Percentiles rank a stretch among this genome's conserved stretches.
phyloP scores from a whole-genome alignment of 37 sponge, comb jelly and placozoan genomes.

The Geodia barretti region DNA sequence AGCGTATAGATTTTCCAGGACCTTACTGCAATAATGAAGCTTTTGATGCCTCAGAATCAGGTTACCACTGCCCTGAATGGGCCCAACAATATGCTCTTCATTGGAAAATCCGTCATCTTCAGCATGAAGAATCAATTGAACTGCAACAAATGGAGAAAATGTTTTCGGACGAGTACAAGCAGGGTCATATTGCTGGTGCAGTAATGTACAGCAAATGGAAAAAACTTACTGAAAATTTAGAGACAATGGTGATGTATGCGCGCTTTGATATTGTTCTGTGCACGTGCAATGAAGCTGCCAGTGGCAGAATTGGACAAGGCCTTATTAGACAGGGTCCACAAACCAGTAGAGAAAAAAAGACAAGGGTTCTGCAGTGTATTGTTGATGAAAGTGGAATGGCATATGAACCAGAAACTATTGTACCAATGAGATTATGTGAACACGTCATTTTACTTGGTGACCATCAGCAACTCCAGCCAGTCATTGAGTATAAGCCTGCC shows the following conservation, averaged over 20 bases:
- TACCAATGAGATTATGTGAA: conserved; percentile 22
- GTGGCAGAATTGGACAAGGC: neutral
- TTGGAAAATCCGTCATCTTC: neutral
- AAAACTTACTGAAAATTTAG: neutral
- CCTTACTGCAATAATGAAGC: conserved; percentile 7
- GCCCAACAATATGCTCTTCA: conserved; percentile 9
- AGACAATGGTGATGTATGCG: neutral
- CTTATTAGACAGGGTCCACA: too few relatives aligned
- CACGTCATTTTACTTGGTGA: conserved; percentile 60
- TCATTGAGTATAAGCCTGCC: conserved; percentile 34
- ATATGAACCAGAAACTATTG: conserved; percentile 46
- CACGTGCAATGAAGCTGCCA: conserved; percentile 60
- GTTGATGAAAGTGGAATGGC: conserved; percentile 65
- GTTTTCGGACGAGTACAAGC: neutral
- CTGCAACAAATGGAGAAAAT: neutral
- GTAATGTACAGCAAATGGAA: neutral
- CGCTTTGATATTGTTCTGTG: conserved; percentile 45
- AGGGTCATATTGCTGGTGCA: neutral
- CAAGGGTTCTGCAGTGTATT: conserved; percentile 14
- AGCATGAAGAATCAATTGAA: neutral
- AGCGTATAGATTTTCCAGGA: conserved; percentile 20
- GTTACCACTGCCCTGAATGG: neutral
- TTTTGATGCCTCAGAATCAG: neutral
- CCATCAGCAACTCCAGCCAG: conserved; percentile 63
- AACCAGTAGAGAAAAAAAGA: neutral